These are phyloP conservation scores for Macrobrachium rosenbergii DNA, from an alignment of 1,140 invertebrate species.

Conservation along the genomic window DNA sequence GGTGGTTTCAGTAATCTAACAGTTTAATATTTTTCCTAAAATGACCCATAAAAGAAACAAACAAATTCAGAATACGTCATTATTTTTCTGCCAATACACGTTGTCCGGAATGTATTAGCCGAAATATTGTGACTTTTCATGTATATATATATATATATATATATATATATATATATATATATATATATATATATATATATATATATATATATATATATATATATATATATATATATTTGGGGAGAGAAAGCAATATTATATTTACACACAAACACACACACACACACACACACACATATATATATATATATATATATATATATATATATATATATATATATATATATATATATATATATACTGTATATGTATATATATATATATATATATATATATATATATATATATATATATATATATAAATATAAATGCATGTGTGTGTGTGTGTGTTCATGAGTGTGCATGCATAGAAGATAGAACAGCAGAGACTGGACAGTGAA, in stretches of 20 bases:
- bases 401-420: slow-evolving; percentile 11
- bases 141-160: background rate
- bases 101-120: too few relatives aligned
- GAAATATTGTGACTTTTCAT: background rate
- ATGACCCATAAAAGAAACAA: too few relatives aligned
- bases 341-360: background rate
- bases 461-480: background rate
- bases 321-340: background rate
- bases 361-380: background rate
- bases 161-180: background rate
- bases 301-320: slow-evolving; percentile 2
- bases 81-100: too few relatives aligned
- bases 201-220: slow-evolving; percentile 10
- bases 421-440: slow-evolving; percentile 1
- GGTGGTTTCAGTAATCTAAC: too few relatives aligned
- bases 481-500: too few relatives aligned
- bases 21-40: too few relatives aligned
- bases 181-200: slow-evolving; percentile 21
- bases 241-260: too few relatives aligned
- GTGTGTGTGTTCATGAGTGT: slow-evolving; percentile 4
- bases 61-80: too few relatives aligned
- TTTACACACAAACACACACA: too few relatives aligned
- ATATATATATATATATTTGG: background rate
- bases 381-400: background rate
- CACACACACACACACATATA: too few relatives aligned